Base-by-base conservation (phyloP, 2,888 invertebrate genomes). In the Lepidocyrtinus sp. region DNA sequence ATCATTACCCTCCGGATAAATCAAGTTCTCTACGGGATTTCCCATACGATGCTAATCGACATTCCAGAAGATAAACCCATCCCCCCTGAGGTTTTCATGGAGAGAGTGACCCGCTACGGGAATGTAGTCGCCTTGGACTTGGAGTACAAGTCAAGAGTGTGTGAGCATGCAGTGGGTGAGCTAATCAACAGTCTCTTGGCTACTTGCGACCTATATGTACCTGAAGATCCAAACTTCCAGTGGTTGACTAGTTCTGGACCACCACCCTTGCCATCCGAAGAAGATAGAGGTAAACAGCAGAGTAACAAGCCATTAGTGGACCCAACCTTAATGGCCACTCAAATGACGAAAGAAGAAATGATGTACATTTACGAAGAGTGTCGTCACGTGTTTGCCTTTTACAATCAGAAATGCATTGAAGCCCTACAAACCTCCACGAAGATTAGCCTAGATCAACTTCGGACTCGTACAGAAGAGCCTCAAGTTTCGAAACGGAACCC, bases 371-470 rank as follows among this genome's bases (percentile, higher is more conserved):
- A 93, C 63, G 92, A 92, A 69, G 94, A 95, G 87, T 94, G 94
- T 87, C 93, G 94, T 88, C 95, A 96, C 87, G 89, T 96, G 67
- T 95, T 94, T 88, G 92, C 93, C 0, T 93, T 93, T 88, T 95
- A 95, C 87, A 94, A 95, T 85, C 92, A 92, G 70, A 94, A 93
- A 89, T 91, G 94, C 82, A 89, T 94, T 36, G 93, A 94, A 81
- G 89, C 94, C 1, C 89, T 96, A 21, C 93, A 94, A 12, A 94
- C 93, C 87, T 92, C 93, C 73, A 94, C 95, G 0, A 92, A 93
- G 87, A 89, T 90, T 62, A 94, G 95, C 15, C 89, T 96, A 79
- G 95, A 95, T 87, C 88, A 91, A 79, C 89, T 96, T 36, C 92
- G 93, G 82, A 92, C 91, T 86, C 89, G 93, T 85, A 86, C 86